Conservation (phyloP, 2,113 vertebrate species). For the Thermophis baileyi region DNA sequence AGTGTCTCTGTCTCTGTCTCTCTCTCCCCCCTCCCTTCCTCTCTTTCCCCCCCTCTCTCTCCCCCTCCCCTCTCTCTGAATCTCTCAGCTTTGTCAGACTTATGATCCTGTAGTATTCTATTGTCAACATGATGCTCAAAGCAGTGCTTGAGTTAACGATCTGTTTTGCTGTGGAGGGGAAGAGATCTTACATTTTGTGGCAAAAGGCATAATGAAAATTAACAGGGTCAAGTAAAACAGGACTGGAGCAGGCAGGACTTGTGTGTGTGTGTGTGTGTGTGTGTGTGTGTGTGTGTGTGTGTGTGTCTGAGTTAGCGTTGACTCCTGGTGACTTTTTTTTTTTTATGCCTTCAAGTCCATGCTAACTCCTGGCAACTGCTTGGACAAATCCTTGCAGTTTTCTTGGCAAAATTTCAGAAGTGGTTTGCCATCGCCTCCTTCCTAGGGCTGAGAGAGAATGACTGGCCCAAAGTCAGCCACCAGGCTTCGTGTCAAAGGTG, state of each 20-base stretch:
- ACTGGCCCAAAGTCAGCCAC: not conserved
- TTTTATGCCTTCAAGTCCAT: too few species aligned
- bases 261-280: not conserved
- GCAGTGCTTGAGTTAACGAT: not conserved
- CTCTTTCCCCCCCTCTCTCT: not conserved
- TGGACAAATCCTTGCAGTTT: not conserved
- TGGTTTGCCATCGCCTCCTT: not conserved
- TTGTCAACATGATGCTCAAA: not conserved
- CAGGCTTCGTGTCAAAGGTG: not conserved
- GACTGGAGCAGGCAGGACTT: not conserved
- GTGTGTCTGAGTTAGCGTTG: not conserved
- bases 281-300: accelerated
- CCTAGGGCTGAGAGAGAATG: not conserved
- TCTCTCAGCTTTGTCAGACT: not conserved
- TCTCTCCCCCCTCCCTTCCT: not conserved
- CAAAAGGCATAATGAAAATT: not conserved
- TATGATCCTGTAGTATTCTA: not conserved
- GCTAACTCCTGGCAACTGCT: not conserved
- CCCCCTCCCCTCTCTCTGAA: not conserved
- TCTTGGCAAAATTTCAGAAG: not conserved
- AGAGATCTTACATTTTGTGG: not conserved
- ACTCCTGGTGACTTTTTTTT: not conserved
- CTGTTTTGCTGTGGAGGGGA: not conserved
- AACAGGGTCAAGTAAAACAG: not conserved
- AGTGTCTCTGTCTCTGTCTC: not conserved